These are phyloP conservation scores for Pollachius pollachius DNA, from an alignment of 2,113 vertebrate species.

Conservation along the genomic window DNA sequence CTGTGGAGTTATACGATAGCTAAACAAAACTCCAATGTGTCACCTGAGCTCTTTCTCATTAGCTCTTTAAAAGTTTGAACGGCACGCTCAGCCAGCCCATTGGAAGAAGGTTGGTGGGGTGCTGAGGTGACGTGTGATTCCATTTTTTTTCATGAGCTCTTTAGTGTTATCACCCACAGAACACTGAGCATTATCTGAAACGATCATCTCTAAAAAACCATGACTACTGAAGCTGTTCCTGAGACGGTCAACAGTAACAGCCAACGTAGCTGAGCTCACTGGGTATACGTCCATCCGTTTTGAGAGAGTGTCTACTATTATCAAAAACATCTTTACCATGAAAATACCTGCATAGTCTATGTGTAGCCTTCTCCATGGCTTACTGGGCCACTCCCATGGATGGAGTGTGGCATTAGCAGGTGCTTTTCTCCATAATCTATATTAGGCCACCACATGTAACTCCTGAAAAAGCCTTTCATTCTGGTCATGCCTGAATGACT, in stretches of 20 bases:
- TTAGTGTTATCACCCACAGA: too few species aligned
- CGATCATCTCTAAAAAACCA: too few species aligned
- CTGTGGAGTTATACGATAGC: too few species aligned
- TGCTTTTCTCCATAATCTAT: constrained; percentile 33
- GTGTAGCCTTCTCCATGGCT: constrained; percentile 22
- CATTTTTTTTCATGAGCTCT: constrained; percentile 20
- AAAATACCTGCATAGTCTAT: constrained; percentile 24
- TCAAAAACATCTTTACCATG: too few species aligned
- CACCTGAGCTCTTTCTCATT: too few species aligned
- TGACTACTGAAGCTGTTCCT: constrained; percentile 10
- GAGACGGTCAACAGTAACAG: constrained; percentile 22
- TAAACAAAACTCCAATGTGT: too few species aligned
- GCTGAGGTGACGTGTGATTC: constrained; percentile 22
- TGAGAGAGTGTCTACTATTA: constrained; percentile 20
- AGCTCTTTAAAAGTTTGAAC: too few species aligned
- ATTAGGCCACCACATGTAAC: constrained; percentile 44
- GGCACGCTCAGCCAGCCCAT: too few species aligned
- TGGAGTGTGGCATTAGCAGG: constrained; percentile 7
- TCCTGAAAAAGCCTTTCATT: constrained; percentile 37
- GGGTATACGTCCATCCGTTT: constrained; percentile 21
- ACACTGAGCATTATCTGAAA: too few species aligned
- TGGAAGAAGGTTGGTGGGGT: constrained; percentile 17
- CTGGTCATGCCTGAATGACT: constrained; percentile 14
- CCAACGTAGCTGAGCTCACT: constrained; percentile 1
- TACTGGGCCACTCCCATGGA: constrained; percentile 16